Evolutionary conservation across 2,113 vertebrate species (phyloP), one percentile per base, ranked within the genome.

Genomic region (Puffinus mauretanicus): DNA sequence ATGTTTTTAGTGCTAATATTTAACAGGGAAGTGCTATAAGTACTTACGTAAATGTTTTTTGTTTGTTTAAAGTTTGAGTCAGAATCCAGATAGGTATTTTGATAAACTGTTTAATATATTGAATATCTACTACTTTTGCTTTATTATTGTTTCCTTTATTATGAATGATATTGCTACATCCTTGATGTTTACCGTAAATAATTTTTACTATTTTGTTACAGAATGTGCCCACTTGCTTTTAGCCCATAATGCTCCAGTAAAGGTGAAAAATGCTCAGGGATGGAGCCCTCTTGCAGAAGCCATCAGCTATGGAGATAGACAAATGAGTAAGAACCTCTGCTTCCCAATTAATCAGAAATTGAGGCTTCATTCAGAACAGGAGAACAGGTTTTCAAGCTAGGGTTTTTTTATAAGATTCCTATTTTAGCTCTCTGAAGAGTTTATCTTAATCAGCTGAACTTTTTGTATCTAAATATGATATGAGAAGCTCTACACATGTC

Each of bases 261-360:
- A 99, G 98, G 99, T 99, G 98, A 99, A 99, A 98, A 99, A 99
- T 22, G 99, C 99, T 98, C 99, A 99, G 98, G 99, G 99, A 98
- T 99, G 99, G 99, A 99, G 99, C 98, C 99, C 99, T 83, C 98
- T 99, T 54, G 99, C 99, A 5, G 99, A 99, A 98, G 99, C 99
- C 98, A 99, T 99, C 98, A 99, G 99, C 98, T 99, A 99, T 58
- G 99, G 99, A 98, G 99, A 99, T 95, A 98, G 99, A 96, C 99
- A 99, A 97, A 99, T 99, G 99, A 99, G 99, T 99, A 98, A 98
- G 99, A 95, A 65, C 72, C 66, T 57, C 88, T 24, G 32, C 29
- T 93, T 27, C 24, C 58, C 29, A 11, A 4, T 88, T 78, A 8
- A 32, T 29, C 58, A 72, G 49, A 78, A 60, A 57, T 0, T 12